A percentile compares a stretch with the other conserved stretches of the same genome.
phyloP scores from a whole-genome alignment of 2,113 vertebrate species.

The Melanerpes aurifrons region DNA sequence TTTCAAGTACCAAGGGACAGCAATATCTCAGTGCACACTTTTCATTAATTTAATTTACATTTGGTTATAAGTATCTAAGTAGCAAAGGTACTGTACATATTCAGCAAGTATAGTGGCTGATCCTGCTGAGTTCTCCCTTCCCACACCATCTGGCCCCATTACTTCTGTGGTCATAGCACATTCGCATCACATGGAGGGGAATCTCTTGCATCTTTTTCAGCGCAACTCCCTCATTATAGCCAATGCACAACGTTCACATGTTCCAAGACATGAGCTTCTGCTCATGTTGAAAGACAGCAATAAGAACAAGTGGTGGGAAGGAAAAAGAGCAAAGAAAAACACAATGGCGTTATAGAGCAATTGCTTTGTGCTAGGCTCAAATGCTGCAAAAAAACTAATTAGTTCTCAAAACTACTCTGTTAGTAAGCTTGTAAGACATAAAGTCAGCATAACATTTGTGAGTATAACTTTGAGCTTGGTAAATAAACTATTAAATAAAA shows the following conservation, averaged over 20 bases:
- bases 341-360: neutral
- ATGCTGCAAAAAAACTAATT: neutral
- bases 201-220: slow-evolving; percentile 45
- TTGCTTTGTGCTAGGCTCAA: slow-evolving; percentile 8
- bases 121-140: slow-evolving; percentile 54
- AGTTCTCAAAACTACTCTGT: neutral
- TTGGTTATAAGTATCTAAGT: slow-evolving; percentile 14
- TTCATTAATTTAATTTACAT: slow-evolving; percentile 57
- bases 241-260: slow-evolving; percentile 20
- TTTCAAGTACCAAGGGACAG: slow-evolving; percentile 23
- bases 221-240: slow-evolving; percentile 8
- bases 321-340: slow-evolving; percentile 17
- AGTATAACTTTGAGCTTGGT: neutral
- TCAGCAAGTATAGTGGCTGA: slow-evolving; percentile 32
- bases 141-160: slow-evolving; percentile 53
- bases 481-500: neutral
- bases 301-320: neutral
- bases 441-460: neutral
- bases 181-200: neutral
- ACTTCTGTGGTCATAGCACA: slow-evolving; percentile 12
- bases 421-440: neutral
- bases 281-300: slow-evolving; percentile 21
- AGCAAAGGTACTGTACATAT: slow-evolving; percentile 24
- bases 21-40: neutral
- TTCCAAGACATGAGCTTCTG: slow-evolving; percentile 37